Base-by-base conservation (phyloP, 37 sponge, comb jelly and placozoan genomes). In the Corticium candelabrum region DNA sequence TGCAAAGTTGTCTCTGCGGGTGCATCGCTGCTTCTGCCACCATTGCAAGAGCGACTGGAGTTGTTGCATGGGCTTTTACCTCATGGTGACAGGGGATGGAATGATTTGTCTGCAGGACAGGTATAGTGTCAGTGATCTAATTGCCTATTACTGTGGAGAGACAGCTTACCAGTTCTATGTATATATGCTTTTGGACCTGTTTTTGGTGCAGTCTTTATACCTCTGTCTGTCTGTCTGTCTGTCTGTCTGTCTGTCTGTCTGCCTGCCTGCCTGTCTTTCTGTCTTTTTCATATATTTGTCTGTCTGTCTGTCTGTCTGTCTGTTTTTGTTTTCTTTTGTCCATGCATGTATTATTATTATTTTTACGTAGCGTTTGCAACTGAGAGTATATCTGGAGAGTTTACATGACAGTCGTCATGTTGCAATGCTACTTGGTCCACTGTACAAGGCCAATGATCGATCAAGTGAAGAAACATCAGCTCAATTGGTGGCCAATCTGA, bases 91-190 rank as follows among this genome's bases (percentile, higher is more conserved):
- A 40, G 75, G 2, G 35, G 50, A 36, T 80, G 89, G 78, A 50
- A 76, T 38, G 41, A 67, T 29, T 83, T 95, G 39, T 80, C 91
- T 31, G 80, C 74, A 68, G 96, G 96, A 80, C 91, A 95, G 83
- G 87, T 92, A 70, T 68, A 33, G 68, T 3, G 1, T 1, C 69
- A 79, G 1, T 62, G n/a, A n/a, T n/a, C n/a, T n/a, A n/a, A n/a
- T n/a, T n/a, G n/a, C n/a, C n/a, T n/a, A n/a, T n/a, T n/a, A n/a
- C n/a, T n/a, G n/a, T n/a, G n/a, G n/a, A n/a, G n/a, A n/a, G n/a
- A n/a, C n/a, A n/a, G n/a, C n/a, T n/a, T n/a, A n/a, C n/a, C n/a
- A n/a, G n/a, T n/a, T n/a, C n/a, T n/a, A n/a, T n/a, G n/a, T n/a
- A n/a, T n/a, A n/a, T n/a, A n/a, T n/a, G n/a, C n/a, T n/a, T n/a